Evolutionary conservation across 2,113 vertebrate genomes (phyloP), one percentile per base, ranked within the genome.

Genomic region (Dicentrarchus labrax): DNA sequence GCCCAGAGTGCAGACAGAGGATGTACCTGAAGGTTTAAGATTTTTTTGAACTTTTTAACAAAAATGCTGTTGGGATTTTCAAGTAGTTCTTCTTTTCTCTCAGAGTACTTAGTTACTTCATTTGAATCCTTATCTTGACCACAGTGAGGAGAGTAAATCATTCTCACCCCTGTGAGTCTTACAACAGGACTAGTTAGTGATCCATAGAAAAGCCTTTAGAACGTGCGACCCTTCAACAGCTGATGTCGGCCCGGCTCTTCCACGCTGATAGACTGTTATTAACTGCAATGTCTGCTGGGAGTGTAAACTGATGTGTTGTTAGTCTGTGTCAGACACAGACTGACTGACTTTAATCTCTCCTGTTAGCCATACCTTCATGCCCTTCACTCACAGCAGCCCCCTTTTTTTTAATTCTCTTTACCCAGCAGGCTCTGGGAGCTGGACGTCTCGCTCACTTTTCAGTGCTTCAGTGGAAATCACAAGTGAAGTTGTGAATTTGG

Each of bases 401-500:
- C n/a, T 19, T 56, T 71, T 54, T 68, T 71, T 65, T 30, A 6
- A 6, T 41, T 16, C n/a, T 41, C 51, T 60, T 87, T 85, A 88
- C 90, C 88, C 91, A 91, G 92, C 89, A 88, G 87, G 89, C 85
- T 79, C 89, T 89, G 87, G 91, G 90, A 85, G 76, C 78, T 64
- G 76, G 67, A 77, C 9, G 8, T 21, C 59, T 67, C 21, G 8
- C 74, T 78, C 78, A 24, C 64, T 39, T 45, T 71, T 83, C 80
- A 68, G 62, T 41, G 48, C 50, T 61, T 38, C 21, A 2, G 19
- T 39, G 54, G 83, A 57, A 80, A 53, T 79, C 66, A 48, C 53
- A 68, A 4, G 70, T 45, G 51, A 54, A 38, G 69, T 51, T 48
- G n/a, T 83, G 21, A 66, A 72, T 41, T 36, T 57, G 22, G 64